Evolutionary conservation across 2,113 vertebrate genomes (phyloP).

Genomic region (Copsychus sechellarum): DNA sequence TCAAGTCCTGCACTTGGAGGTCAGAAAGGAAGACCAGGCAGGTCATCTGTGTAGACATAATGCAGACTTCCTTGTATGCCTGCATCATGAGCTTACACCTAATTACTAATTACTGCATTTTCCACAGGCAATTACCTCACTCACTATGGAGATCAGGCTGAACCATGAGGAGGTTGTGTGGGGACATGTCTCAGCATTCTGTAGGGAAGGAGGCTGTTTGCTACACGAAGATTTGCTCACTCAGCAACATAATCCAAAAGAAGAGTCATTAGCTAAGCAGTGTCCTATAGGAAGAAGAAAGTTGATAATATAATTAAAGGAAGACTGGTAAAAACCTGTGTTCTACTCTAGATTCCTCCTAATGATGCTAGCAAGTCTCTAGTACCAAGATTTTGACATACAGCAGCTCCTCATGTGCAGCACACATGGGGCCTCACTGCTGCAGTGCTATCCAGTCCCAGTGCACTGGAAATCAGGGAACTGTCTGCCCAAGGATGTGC

Average conservation of each 20-base stretch:
- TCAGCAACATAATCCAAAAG: background rate
- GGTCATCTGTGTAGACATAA: background rate
- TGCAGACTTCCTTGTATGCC: background rate
- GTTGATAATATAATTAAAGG: background rate
- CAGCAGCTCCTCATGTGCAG: background rate
- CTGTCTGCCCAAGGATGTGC: background rate
- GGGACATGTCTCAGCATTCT: background rate
- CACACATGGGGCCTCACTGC: background rate
- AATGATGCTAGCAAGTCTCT: background rate
- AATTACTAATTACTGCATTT: background rate
- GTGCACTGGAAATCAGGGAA: background rate
- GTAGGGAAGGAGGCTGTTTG: background rate
- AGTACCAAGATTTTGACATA: background rate
- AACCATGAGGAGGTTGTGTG: background rate
- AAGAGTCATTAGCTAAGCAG: background rate
- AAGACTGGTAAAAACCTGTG: background rate
- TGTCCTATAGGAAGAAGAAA: background rate
- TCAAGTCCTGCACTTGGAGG: background rate
- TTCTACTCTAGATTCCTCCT: background rate
- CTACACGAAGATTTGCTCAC: background rate
- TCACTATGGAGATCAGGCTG: background rate
- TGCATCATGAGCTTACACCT: background rate
- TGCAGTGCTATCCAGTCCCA: background rate
- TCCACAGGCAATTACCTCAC: background rate
- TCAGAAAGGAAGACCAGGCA: background rate